A percentile compares a stretch with the other conserved stretches of the same genome.
These are phyloP conservation scores for Brachionus manjavacas DNA, from an alignment of 1,140 invertebrate genomes.

Conservation along the genomic window DNA sequence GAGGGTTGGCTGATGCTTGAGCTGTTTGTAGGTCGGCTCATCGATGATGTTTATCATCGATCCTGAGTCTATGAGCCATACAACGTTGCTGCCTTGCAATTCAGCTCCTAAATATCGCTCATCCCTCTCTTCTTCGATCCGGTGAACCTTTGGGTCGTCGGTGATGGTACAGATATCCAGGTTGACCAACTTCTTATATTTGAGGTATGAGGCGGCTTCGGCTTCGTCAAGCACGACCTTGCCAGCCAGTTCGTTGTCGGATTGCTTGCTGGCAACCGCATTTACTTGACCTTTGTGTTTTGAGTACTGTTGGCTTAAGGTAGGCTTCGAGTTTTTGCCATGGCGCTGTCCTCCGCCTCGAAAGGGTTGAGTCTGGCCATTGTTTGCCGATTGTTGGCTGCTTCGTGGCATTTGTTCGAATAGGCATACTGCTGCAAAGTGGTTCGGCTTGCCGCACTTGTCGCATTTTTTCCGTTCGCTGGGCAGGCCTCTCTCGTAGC, in stretches of 20 bases:
- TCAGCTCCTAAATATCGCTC: background rate
- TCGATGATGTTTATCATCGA: background rate
- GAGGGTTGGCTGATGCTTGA: background rate
- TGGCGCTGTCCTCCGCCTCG: background rate
- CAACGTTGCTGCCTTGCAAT: background rate
- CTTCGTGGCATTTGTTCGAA: background rate
- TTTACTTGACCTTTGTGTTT: conserved; percentile 3
- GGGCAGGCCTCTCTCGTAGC: background rate
- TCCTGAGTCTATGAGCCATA: background rate
- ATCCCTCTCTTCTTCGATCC: background rate
- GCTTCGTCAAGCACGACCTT: background rate
- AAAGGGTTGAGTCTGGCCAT: background rate
- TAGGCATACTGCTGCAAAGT: background rate
- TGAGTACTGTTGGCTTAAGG: background rate
- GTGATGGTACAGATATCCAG: background rate
- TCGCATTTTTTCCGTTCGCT: background rate
- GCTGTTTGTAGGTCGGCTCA: background rate
- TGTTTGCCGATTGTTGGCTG: background rate
- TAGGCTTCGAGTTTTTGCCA: background rate
- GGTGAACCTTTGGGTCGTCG: background rate
- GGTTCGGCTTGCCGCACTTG: background rate
- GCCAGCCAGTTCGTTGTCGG: background rate
- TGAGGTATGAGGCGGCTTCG: background rate
- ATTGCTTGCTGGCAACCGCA: background rate
- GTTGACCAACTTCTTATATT: background rate